A percentile compares a stretch with the other conserved stretches of the same genome.
Evolutionary conservation across 2,113 vertebrate genomes (phyloP).

Genomic region (Struthio camelus): DNA sequence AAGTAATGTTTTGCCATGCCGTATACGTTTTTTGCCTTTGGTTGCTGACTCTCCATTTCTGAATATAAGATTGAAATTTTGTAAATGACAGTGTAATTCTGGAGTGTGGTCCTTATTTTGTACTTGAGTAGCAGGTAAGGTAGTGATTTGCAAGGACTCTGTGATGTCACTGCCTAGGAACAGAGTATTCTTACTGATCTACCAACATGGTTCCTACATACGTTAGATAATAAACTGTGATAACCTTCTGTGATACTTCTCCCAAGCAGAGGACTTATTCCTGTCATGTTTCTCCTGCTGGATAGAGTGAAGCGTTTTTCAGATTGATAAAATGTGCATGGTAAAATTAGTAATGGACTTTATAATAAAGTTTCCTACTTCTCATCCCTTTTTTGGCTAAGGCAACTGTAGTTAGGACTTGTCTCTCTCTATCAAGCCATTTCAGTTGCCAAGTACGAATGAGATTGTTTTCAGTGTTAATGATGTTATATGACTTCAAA

Average conservation of each 20-base stretch:
- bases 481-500: slow-evolving; percentile 43
- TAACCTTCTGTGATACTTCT: background rate
- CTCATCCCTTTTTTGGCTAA: background rate
- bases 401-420: background rate
- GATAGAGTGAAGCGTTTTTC: background rate
- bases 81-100: background rate
- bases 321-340: background rate
- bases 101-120: background rate
- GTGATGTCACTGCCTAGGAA: background rate
- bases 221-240: background rate
- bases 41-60: background rate
- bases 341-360: background rate
- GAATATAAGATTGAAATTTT: background rate
- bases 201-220: background rate
- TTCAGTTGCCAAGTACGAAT: background rate
- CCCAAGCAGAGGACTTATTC: background rate
- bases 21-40: background rate
- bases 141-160: background rate
- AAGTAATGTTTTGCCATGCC: background rate
- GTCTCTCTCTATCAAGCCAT: background rate
- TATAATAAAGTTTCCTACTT: background rate
- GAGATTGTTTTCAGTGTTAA: slow-evolving; percentile 3
- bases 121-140: background rate
- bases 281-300: background rate
- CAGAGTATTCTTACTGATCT: background rate